Conservation (phyloP, 2,888 invertebrate species). For the Chymomyza caudatula region DNA sequence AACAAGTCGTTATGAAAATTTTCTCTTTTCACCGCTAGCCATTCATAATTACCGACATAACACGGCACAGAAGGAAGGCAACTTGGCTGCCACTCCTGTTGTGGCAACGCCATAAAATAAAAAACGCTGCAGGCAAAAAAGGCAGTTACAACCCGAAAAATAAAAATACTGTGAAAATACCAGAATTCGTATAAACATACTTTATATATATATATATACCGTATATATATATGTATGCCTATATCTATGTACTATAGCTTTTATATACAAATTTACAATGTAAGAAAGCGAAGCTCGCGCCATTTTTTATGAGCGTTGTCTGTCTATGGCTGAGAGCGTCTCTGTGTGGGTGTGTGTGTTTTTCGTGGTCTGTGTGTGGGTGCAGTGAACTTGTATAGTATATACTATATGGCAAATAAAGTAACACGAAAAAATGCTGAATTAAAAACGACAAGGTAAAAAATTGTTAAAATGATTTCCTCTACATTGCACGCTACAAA, state of each 20-base stretch:
- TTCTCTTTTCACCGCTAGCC: no score
- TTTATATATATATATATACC: no score
- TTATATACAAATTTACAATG: no score
- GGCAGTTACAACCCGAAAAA: neutral
- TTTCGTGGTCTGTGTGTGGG: conserved; percentile 28
- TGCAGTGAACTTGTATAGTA: conserved; percentile 60
- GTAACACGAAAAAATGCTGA: neutral
- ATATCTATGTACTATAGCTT: no score
- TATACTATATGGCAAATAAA: conserved; percentile 31
- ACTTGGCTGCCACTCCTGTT: no score
- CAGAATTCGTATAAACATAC: neutral
- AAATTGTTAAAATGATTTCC: conserved; percentile 71
- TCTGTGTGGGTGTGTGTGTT: neutral
- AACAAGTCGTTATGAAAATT: no score
- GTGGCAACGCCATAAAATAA: no score
- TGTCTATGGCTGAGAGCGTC: neutral
- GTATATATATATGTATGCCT: no score
- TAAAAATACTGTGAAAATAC: neutral
- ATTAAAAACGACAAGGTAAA: conserved; percentile 31
- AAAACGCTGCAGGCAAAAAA: conserved; percentile 14
- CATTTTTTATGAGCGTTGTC: no score
- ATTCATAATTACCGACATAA: conserved; percentile 61
- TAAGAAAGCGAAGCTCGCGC: no score
- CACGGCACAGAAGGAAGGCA: conserved; percentile 27
- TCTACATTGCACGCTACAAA: conserved; percentile 61